Evolutionary conservation across 2,888 invertebrate genomes (phyloP).

Genomic region (Apantesis nais): DNA sequence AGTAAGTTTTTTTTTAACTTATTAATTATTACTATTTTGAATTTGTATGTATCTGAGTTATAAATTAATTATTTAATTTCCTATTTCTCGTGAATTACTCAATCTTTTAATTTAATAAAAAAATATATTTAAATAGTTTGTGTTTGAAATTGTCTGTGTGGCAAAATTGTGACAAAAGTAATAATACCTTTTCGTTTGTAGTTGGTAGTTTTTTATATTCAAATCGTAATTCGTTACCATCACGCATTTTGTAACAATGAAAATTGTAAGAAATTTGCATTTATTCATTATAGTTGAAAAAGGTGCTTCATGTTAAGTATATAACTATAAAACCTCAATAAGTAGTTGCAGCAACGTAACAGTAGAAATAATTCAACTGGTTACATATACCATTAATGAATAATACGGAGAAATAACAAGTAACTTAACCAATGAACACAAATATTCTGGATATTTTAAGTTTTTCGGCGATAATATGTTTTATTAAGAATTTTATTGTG

Average conservation of each 20-base stretch:
- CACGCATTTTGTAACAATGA: background rate
- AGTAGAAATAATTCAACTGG: background rate
- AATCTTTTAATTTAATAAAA: no score
- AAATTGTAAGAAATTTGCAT: background rate
- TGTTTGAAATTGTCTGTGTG: no score
- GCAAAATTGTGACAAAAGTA: no score
- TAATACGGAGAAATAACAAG: background rate
- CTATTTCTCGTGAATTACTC: no score
- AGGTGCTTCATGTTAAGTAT: background rate
- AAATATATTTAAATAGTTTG: no score
- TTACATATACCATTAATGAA: background rate
- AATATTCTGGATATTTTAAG: background rate
- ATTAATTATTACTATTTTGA: no score
- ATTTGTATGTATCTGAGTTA: no score
- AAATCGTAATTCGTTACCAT: background rate
- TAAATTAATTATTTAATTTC: no score
- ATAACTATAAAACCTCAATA: background rate
- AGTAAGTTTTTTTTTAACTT: no score
- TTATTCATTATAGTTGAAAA: background rate
- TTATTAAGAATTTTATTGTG: no score
- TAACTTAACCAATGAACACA: background rate
- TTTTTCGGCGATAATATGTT: background rate
- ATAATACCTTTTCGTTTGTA: background rate
- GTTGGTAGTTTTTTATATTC: background rate
- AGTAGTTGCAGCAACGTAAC: background rate